Conservation (phyloP, 2,797 vertebrate genomes). For the Catamblyrhynchus diadema region DNA sequence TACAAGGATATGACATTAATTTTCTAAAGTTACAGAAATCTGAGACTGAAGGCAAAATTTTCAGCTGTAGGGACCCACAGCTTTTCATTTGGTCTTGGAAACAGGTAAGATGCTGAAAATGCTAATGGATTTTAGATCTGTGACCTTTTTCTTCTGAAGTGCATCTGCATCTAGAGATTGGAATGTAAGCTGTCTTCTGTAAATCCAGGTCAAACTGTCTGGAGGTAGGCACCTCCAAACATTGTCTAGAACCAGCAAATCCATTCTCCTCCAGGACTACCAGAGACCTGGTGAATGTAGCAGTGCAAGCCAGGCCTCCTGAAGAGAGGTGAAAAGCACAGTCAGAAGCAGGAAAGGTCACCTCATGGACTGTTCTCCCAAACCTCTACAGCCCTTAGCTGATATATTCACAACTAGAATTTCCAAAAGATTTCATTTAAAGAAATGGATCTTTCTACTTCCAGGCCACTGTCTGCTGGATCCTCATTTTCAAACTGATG, state of each 20-base stretch:
- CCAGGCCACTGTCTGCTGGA: not conserved
- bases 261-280: accelerated
- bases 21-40: not conserved
- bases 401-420: not conserved
- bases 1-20: not conserved
- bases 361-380: not conserved
- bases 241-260: not conserved
- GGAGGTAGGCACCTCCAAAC: not conserved
- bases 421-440: not conserved
- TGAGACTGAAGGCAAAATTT: not conserved
- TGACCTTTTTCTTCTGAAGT: not conserved
- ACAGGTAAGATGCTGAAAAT: not conserved
- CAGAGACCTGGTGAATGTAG: not conserved
- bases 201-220: not conserved
- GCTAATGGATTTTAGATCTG: not conserved
- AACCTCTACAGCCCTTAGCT: not conserved
- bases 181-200: not conserved
- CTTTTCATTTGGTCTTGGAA: not conserved
- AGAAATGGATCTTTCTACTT: not conserved
- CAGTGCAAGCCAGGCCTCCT: too few species aligned
- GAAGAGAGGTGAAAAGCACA: not conserved
- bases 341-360: not conserved
- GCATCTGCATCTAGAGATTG: not conserved
- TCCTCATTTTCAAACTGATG: not conserved
- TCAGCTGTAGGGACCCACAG: not conserved